Evolutionary conservation across 2,888 invertebrate genomes (phyloP).

Genomic region (Tinea pellionella): DNA sequence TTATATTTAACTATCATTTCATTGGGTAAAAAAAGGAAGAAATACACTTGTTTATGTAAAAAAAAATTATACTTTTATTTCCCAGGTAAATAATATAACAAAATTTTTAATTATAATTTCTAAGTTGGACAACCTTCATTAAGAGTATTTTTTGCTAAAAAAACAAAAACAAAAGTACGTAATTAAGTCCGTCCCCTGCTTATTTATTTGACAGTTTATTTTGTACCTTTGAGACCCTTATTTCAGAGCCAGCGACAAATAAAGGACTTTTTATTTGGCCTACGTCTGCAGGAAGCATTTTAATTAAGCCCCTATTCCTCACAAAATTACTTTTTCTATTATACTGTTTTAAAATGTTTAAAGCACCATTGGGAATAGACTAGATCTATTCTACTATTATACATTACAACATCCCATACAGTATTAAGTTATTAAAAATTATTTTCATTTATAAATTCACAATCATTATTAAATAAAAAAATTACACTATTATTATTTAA

Average conservation of each 20-base stretch:
- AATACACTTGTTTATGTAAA: too few relatives aligned
- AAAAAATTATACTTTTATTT: neutral
- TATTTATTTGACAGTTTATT: conserved; percentile 16
- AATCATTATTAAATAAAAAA: too few relatives aligned
- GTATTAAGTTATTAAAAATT: too few relatives aligned
- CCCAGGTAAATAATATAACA: neutral
- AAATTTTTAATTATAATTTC: neutral
- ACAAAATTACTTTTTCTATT: neutral
- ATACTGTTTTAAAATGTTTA: neutral
- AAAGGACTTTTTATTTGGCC: conserved; percentile 9
- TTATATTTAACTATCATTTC: too few relatives aligned
- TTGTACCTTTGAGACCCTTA: conserved; percentile 10
- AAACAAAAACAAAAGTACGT: conserved; percentile 8
- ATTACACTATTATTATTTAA: too few relatives aligned
- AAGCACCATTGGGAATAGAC: neutral
- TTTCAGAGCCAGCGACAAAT: neutral
- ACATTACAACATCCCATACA: too few relatives aligned
- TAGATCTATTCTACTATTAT: too few relatives aligned
- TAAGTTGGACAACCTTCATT: neutral
- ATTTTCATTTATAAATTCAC: too few relatives aligned
- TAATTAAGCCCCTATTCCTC: neutral
- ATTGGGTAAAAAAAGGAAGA: too few relatives aligned
- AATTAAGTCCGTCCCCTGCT: conserved; percentile 14
- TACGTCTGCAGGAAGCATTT: conserved; percentile 2
- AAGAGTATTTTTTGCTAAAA: neutral